A percentile compares a stretch with the other conserved stretches of the same genome.
Evolutionary conservation across 2,113 vertebrate species (phyloP).

Genomic region (Ictalurus punctatus): DNA sequence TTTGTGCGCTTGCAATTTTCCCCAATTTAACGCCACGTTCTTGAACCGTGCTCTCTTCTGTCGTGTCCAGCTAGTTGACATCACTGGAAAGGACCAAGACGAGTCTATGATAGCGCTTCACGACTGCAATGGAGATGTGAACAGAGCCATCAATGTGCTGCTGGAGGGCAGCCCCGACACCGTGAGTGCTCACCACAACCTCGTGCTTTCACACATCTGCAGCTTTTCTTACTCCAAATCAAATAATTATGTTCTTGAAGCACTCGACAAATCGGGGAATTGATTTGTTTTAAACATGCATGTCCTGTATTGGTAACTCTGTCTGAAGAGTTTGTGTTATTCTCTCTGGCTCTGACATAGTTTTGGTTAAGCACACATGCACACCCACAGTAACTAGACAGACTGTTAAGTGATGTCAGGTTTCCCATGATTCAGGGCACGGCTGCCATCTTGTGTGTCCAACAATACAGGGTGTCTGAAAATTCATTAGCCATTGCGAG

Average conservation of each 20-base stretch:
- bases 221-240: not conserved
- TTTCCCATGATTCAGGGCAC: not conserved
- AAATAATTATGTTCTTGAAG: not conserved
- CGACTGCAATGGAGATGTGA: constrained; percentile 95
- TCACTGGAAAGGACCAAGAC: constrained; percentile 98
- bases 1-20: not conserved
- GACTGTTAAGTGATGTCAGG: not conserved
- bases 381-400: too few species aligned
- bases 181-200: constrained; percentile 69
- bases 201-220: not conserved
- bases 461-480: not conserved
- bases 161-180: constrained; percentile 97
- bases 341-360: not conserved
- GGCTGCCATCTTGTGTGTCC: not conserved
- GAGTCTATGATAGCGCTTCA: constrained; percentile 98
- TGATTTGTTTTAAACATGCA: not conserved
- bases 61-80: constrained; percentile 89
- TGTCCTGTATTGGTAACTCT: not conserved
- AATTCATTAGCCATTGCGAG: not conserved
- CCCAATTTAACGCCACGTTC: too few species aligned
- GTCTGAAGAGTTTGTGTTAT: not conserved
- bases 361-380: too few species aligned
- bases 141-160: constrained; percentile 97
- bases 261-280: too few species aligned
- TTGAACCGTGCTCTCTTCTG: constrained; percentile 11